A percentile compares a stretch with the other conserved stretches of the same genome.
Evolutionary conservation across 2,888 invertebrate species (phyloP).

Genomic region (Heliconius aoede): DNA sequence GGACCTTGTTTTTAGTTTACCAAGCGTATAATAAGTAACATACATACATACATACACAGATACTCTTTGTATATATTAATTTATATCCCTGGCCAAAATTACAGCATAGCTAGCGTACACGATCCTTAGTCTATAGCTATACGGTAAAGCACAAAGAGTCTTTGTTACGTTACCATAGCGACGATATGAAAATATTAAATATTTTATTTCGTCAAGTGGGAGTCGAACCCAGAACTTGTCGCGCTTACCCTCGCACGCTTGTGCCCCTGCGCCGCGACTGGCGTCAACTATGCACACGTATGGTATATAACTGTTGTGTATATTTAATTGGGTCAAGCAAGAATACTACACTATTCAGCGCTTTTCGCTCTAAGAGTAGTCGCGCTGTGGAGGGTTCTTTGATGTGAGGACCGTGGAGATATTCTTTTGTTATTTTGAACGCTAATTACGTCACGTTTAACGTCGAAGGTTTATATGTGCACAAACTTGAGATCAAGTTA

Average conservation of each 20-base stretch:
- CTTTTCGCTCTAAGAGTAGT: slow-evolving; percentile 14
- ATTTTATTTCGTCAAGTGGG: too few species aligned
- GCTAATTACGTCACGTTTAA: slow-evolving; percentile 17
- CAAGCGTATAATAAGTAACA: neutral
- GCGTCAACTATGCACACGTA: too few species aligned
- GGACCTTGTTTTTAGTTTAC: neutral
- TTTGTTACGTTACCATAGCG: too few species aligned
- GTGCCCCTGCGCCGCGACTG: too few species aligned
- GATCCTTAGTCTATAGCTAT: too few species aligned
- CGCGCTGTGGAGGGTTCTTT: slow-evolving; percentile 16
- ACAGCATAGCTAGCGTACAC: too few species aligned
- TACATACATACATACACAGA: neutral
- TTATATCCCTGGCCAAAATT: too few species aligned
- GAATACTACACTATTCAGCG: slow-evolving; percentile 21
- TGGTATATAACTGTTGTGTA: neutral
- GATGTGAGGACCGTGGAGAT: neutral
- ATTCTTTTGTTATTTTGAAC: slow-evolving; percentile 7
- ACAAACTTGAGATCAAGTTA: neutral
- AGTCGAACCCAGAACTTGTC: too few species aligned
- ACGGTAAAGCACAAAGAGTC: too few species aligned
- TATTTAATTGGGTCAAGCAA: slow-evolving; percentile 33
- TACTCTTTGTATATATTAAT: neutral
- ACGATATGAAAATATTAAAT: too few species aligned
- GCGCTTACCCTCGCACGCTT: too few species aligned
- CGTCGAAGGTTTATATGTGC: neutral